Evolutionary conservation across 2,888 invertebrate genomes (phyloP).

Genomic region (Schizaphis graminum): DNA sequence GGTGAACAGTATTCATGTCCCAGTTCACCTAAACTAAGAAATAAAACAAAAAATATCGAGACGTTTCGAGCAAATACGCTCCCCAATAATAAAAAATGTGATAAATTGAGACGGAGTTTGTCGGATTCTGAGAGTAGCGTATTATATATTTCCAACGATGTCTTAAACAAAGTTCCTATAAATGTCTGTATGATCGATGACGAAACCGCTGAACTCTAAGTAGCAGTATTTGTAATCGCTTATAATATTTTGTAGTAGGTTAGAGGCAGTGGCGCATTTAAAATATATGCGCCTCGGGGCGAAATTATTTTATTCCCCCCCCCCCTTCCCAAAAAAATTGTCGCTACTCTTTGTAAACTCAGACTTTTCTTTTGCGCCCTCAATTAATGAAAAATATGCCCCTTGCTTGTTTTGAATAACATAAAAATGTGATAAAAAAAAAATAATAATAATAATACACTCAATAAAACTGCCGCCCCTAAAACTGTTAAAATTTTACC

Average conservation of each 20-base stretch:
- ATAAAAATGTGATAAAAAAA: too few species aligned
- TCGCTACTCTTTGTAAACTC: too few species aligned
- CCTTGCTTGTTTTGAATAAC: too few species aligned
- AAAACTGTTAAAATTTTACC: too few species aligned
- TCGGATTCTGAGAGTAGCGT: conserved; percentile 58
- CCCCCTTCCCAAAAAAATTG: too few species aligned
- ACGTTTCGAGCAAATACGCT: conserved; percentile 59
- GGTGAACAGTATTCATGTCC: conserved; percentile 60
- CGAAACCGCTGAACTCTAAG: conserved; percentile 52
- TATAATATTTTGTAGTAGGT: neutral
- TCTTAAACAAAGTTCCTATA: conserved; percentile 56
- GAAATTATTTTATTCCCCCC: too few species aligned
- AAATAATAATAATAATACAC: too few species aligned
- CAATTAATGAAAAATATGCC: too few species aligned
- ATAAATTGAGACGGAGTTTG: conserved; percentile 56
- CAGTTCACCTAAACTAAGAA: conserved; percentile 52
- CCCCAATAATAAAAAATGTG: conserved; percentile 59
- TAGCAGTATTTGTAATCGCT: neutral
- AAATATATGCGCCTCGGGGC: too few species aligned
- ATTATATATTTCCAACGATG: conserved; percentile 24
- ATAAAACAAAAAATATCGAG: neutral
- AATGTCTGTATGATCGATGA: conserved; percentile 60
- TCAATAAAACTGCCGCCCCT: too few species aligned
- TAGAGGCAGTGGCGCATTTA: too few species aligned
- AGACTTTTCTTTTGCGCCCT: too few species aligned